phyloP scores from a whole-genome alignment of 2,888 invertebrate genomes.

The Lasioglossum vierecki region DNA sequence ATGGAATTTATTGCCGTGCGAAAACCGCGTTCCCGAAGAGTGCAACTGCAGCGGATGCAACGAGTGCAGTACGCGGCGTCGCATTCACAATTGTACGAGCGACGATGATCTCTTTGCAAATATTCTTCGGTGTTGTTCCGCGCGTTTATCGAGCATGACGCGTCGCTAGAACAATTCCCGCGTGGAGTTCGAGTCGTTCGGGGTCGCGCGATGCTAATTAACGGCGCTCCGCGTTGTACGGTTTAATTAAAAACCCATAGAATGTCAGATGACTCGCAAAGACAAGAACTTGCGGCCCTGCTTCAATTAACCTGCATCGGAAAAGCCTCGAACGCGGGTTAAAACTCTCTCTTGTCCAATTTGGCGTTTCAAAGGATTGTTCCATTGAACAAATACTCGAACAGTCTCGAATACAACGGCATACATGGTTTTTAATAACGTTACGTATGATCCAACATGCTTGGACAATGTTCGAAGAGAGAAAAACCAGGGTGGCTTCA shows the following conservation, averaged over 20 bases:
- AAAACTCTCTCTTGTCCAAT: not conserved
- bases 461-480: not conserved
- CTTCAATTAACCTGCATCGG: not conserved
- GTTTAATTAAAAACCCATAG: not conserved
- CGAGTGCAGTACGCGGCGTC: not conserved
- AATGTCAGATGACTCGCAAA: not conserved
- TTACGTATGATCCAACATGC: not conserved
- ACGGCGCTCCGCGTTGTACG: not conserved
- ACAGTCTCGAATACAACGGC: not conserved
- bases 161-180: not conserved
- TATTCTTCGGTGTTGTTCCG: not conserved
- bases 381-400: too few species aligned
- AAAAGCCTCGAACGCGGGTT: not conserved
- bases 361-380: not conserved
- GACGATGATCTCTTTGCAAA: not conserved
- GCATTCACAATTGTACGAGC: not conserved
- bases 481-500: not conserved
- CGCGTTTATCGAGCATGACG: not conserved
- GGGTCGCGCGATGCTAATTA: not conserved
- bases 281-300: not conserved
- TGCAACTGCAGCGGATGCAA: not conserved
- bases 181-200: not conserved
- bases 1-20: not conserved
- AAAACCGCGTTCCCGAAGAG: not conserved
- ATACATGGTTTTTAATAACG: not conserved